Evolutionary conservation across 1,140 invertebrate genomes (phyloP).

Genomic region (Halictus rubicundus): DNA sequence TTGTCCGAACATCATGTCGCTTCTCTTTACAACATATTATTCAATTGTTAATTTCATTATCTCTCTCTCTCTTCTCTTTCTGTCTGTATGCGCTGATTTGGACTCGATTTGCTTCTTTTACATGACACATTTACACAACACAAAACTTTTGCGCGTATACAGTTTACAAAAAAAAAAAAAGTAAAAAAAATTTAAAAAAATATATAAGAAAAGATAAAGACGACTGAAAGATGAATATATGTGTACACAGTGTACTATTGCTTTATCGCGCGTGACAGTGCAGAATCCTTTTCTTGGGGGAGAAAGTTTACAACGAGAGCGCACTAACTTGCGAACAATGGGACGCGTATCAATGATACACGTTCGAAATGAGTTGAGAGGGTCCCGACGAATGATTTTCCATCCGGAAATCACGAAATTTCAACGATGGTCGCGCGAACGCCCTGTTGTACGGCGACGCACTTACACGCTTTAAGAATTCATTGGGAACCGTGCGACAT

Average conservation of each 20-base stretch:
- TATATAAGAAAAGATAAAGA: too few relatives aligned
- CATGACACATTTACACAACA: conserved; percentile 56
- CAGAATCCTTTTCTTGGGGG: conserved; percentile 49
- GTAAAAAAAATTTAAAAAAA: too few relatives aligned
- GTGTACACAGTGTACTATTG: background rate
- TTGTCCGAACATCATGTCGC: conserved; percentile 35
- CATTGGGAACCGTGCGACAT: conserved; percentile 17
- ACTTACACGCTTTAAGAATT: background rate
- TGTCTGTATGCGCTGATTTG: conserved; percentile 36
- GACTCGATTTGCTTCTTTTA: conserved; percentile 58
- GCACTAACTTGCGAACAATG: conserved; percentile 58
- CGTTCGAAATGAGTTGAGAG: conserved; percentile 53
- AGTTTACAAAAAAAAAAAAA: too few relatives aligned
- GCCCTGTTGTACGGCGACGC: background rate
- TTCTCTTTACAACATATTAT: conserved; percentile 23
- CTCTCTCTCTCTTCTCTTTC: background rate
- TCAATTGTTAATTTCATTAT: background rate
- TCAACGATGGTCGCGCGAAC: background rate
- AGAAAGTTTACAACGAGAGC: conserved; percentile 54
- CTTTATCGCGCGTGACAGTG: conserved; percentile 46
- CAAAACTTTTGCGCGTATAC: conserved; percentile 4
- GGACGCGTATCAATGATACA: conserved; percentile 22
- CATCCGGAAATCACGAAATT: background rate
- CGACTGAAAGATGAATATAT: background rate
- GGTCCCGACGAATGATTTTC: conserved; percentile 12